phyloP scores from a whole-genome alignment of 2,797 vertebrate genomes.

The Pyrocephalus nanus region DNA sequence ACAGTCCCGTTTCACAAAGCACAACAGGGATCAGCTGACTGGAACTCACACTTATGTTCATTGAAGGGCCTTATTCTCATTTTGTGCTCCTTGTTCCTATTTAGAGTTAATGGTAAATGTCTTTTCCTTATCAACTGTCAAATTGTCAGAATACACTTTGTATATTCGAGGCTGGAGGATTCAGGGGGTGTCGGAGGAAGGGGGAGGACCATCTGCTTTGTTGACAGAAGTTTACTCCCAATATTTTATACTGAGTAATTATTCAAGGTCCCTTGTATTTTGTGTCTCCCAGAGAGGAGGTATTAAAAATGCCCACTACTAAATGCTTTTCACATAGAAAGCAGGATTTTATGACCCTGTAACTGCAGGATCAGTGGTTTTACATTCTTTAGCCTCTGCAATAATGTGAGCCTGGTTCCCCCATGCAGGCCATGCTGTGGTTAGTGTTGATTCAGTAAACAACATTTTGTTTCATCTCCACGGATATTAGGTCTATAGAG shows the following conservation, averaged over 20 bases:
- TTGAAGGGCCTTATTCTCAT: conserved; percentile 9
- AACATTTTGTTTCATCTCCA: conserved; percentile 58
- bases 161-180: conserved; percentile 45
- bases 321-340: conserved; percentile 72
- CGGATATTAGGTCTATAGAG: conserved; percentile 51
- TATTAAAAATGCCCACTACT: conserved; percentile 69
- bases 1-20: not conserved
- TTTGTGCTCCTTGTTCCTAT: conserved; percentile 37
- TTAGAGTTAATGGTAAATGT: conserved; percentile 58
- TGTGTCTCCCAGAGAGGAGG: conserved; percentile 59
- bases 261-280: conserved; percentile 63
- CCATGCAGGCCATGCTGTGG: conserved; percentile 27
- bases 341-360: conserved; percentile 68
- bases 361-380: conserved; percentile 72
- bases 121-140: conserved; percentile 65
- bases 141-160: conserved; percentile 54
- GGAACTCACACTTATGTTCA: conserved; percentile 50
- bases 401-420: conserved; percentile 48
- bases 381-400: conserved; percentile 47
- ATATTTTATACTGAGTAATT: conserved; percentile 69
- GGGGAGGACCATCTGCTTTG: conserved; percentile 65
- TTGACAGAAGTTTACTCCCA: conserved; percentile 60
- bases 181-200: not conserved
- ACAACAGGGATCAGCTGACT: conserved; percentile 3
- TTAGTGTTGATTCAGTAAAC: conserved; percentile 66